Conservation (phyloP, 2,888 invertebrate genomes). For the Flabesymbios commensalis region DNA sequence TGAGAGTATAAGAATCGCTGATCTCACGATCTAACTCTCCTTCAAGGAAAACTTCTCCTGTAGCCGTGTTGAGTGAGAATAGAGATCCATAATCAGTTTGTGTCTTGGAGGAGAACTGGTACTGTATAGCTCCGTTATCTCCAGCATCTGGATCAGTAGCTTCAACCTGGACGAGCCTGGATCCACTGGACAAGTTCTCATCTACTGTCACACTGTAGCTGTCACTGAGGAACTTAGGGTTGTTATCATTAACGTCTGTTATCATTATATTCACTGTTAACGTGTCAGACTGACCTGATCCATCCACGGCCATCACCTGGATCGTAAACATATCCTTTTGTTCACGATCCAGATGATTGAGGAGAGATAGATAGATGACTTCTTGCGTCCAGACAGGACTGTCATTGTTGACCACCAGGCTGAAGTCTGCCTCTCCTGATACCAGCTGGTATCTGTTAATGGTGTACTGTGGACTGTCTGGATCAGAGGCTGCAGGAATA, state of each 20-base stretch:
- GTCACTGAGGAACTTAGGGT: conserved; percentile 19
- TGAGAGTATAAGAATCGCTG: neutral
- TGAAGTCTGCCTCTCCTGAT: too few species aligned
- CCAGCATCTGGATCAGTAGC: conserved; percentile 25
- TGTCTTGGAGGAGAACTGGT: conserved; percentile 16
- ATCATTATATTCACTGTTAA: conserved; percentile 17
- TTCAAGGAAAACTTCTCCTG: neutral
- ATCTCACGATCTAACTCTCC: neutral
- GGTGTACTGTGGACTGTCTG: conserved; percentile 12
- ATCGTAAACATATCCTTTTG: neutral
- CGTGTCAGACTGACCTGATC: conserved; percentile 69
- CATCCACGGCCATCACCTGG: conserved; percentile 72
- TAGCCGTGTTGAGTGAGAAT: conserved; percentile 7
- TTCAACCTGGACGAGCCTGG: conserved; percentile 9
- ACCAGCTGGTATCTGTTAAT: too few species aligned
- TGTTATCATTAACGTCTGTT: conserved; percentile 27
- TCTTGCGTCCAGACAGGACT: too few species aligned
- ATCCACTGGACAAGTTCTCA: conserved; percentile 10
- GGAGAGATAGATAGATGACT: too few species aligned
- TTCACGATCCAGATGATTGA: conserved; percentile 3
- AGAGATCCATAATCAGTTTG: conserved; percentile 5
- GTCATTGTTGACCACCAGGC: too few species aligned
- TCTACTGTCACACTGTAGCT: conserved; percentile 20
- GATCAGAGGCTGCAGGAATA: conserved; percentile 16
- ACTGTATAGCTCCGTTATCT: conserved; percentile 16